These are phyloP conservation scores for Heliothis peltigera DNA, from an alignment of 2,888 invertebrate genomes.

Conservation along the genomic window DNA sequence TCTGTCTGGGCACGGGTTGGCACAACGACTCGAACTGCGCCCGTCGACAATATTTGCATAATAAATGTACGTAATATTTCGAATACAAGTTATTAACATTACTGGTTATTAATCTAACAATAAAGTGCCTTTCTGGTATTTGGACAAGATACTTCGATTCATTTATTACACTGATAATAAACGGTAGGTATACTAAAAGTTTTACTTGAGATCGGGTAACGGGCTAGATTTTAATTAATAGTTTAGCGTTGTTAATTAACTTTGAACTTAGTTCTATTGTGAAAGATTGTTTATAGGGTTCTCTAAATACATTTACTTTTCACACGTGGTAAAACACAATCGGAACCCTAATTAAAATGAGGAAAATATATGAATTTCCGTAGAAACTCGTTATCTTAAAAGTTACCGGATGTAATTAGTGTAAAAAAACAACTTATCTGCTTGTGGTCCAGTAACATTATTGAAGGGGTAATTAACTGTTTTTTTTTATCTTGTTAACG, in stretches of 20 bases:
- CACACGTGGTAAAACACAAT: neutral
- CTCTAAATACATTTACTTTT: neutral
- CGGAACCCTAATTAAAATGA: neutral
- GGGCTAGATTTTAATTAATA: constrained; percentile 42
- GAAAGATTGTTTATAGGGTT: constrained; percentile 14
- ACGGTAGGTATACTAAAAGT: constrained; percentile 25
- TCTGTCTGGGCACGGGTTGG: constrained; percentile 42
- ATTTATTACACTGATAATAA: constrained; percentile 34
- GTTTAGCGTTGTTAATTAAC: constrained; percentile 29
- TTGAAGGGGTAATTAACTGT: neutral
- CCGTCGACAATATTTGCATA: constrained; percentile 52
- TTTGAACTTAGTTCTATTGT: constrained; percentile 22
- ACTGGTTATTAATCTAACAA: constrained; percentile 52
- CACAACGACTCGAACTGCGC: constrained; percentile 41
- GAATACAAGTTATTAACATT: constrained; percentile 50
- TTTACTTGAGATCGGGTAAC: constrained; percentile 19
- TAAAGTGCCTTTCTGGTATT: constrained; percentile 46
- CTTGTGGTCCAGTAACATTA: neutral
- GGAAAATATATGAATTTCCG: constrained; percentile 14
- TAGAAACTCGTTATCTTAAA: neutral
- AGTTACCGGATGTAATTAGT: neutral
- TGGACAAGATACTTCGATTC: constrained; percentile 45
- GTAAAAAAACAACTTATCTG: neutral
- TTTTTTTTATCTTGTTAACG: no score
- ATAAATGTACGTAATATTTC: constrained; percentile 55